Base-by-base conservation (phyloP, 2,888 invertebrate genomes). In the Eumacrocentrus americanus region DNA sequence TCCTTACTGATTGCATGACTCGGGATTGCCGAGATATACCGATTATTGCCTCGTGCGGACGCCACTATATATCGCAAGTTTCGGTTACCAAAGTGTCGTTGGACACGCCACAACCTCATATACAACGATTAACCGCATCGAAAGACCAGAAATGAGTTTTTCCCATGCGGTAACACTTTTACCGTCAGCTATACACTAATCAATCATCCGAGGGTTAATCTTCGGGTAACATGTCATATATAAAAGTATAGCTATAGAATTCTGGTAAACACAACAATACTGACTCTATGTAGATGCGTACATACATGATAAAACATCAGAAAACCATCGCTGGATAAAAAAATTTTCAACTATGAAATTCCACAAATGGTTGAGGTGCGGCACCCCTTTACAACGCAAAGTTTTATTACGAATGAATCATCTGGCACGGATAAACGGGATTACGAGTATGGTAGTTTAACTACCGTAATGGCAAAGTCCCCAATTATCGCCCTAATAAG, bases 401-500 rank as follows among this genome's bases (percentile, higher is more conserved):
- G 73, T 77, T 29, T 29, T 74, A 78, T 78, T 78, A 77, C 73
- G 70, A 71, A 70, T 74, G 72, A 73, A 76, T 76, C 73, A 75
- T 69, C 65, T 61, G 63, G 64, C 65, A 65, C 68, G 65, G 67
- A 67, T 67, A 68, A 71, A 71, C 68, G 67, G 68, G 69, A 68
- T 71, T 72, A 68, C 66, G 67, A 67, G 70, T 68, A 71, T 72
- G 75, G 77, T 78, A 76, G 77, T 76, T 72, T 74, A 75, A 77
- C 73, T 70, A 71, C 71, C 68, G 68, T 76, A 77, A 77, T 75
- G 72, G 72, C 72, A 69, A 29, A 73, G 70, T 71, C 70, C 66
- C 68, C 76, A 77, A 78, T 79, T 77, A 78, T 79, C 76, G 72
- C 74, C 72, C 76, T 79, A 79, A 79, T 79, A 78, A 78, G 76